These are phyloP conservation scores for Sphecodes monilicornis DNA, from an alignment of 2,888 invertebrate species.

Conservation along the genomic window DNA sequence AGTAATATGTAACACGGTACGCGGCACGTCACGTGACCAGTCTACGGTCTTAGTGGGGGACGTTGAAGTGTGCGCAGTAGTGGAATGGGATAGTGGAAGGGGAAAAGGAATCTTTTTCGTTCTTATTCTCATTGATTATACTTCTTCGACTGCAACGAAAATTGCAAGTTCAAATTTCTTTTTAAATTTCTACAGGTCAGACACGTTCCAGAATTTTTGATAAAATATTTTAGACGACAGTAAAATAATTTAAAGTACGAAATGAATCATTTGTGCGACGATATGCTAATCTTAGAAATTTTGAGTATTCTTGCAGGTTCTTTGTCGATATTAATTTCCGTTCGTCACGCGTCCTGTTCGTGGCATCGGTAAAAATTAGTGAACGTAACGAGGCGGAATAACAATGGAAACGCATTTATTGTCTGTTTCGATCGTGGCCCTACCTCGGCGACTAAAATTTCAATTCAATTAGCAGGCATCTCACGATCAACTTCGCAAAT, in stretches of 20 bases:
- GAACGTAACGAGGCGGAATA: background rate
- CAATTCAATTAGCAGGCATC: slow-evolving; percentile 11
- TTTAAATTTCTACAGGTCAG: background rate
- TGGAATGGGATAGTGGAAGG: too few species aligned
- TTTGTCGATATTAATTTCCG: background rate
- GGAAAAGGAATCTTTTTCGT: too few species aligned
- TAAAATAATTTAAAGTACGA: too few species aligned
- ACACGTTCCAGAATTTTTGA: background rate
- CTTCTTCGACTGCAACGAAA: too few species aligned
- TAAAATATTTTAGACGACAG: background rate
- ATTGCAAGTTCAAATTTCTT: too few species aligned
- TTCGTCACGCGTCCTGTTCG: background rate
- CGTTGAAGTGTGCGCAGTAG: too few species aligned
- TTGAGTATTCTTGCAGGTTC: background rate
- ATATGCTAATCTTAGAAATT: background rate
- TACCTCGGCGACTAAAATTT: background rate
- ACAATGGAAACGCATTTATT: background rate
- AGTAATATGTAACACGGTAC: too few species aligned
- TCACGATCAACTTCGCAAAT: background rate
- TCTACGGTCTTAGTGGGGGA: too few species aligned
- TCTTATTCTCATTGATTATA: too few species aligned
- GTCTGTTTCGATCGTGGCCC: background rate
- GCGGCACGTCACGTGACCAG: too few species aligned
- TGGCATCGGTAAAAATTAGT: background rate
- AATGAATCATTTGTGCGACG: background rate